Evolutionary conservation across 2,888 invertebrate species (phyloP), one percentile per base, ranked within the genome.

Genomic region (Tenthredo notha): DNA sequence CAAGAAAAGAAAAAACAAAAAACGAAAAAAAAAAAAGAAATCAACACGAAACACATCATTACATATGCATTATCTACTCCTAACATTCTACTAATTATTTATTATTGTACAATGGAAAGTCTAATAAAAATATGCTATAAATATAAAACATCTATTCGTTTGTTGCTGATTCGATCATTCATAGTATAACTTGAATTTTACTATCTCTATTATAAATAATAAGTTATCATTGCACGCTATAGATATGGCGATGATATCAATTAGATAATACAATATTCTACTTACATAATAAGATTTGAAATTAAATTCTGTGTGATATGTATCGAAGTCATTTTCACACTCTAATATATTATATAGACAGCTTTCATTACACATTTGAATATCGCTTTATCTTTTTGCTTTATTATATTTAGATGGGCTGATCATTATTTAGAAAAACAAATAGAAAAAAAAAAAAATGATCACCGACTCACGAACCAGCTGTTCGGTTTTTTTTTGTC

Each of bases 51-150:
- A 82, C 72, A 85, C 80, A 58, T 72, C 85, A 86, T 58, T 43
- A 84, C 85, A 86, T 85, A 86, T 84, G 85, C 65, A 86, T 83
- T 83, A 83, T 84, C 88, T 86, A 86, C 80, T 72, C 87, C 88
- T 91, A 90, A 91, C 91, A 88, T 89, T 89, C 88, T 91, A 92
- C 90, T 91, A 92, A 92, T 92, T 91, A 91, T 91, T 92, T 92
- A 92, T 91, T 91, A 91, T 91, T 92, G 92, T 92, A 92, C 89
- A 90, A 92, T 92, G 90, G 88, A 92, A 91, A 89, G 88, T 88
- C 89, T 88, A 92, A 92, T 91, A 92, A 92, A 92, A 91, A 90
- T 87, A 89, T 91, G 89, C 90, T 90, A 88, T 87, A 88, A 90
- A 85, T 89, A 90, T 90, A 87, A 86, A 86, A 85, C 84, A 84